A percentile compares a stretch with the other conserved stretches of the same genome.
Evolutionary conservation across 2,888 invertebrate species (phyloP).

Genomic region (Calliopum simillimum): DNA sequence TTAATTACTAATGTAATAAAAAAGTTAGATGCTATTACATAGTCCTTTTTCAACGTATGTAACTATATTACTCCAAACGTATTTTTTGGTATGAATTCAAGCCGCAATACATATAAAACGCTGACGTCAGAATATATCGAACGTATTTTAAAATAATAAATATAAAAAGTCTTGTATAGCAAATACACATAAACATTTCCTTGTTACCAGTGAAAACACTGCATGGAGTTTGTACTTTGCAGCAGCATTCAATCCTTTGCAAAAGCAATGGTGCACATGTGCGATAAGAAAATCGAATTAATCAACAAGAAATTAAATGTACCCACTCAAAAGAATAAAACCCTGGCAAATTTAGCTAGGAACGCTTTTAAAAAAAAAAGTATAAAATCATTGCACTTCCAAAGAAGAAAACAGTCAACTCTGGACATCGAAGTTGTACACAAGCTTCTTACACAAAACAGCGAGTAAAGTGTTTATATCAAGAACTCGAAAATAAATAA

Average conservation of each 20-base stretch:
- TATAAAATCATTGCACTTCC: slow-evolving; percentile 44
- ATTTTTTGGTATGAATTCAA: no score
- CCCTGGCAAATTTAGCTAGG: slow-evolving; percentile 18
- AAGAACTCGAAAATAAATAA: neutral
- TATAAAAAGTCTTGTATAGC: no score
- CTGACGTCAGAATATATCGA: no score
- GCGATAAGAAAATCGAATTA: slow-evolving; percentile 51
- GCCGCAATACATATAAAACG: no score
- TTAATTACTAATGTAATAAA: no score
- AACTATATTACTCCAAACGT: no score
- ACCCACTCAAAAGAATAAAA: slow-evolving; percentile 44
- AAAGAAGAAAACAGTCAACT: slow-evolving; percentile 42
- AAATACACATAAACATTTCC: no score
- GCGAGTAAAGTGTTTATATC: neutral
- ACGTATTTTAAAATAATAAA: no score
- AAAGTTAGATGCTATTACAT: no score
- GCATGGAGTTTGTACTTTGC: no score
- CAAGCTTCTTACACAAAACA: neutral
- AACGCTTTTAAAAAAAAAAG: slow-evolving; percentile 17
- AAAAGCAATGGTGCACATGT: slow-evolving; percentile 48
- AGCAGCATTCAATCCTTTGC: neutral
- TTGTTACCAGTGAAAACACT: no score
- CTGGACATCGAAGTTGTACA: slow-evolving; percentile 33
- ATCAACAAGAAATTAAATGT: slow-evolving; percentile 45
- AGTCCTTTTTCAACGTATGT: no score